Base-by-base conservation (phyloP, 2,113 vertebrate species). In the Lucifuga dentata region DNA sequence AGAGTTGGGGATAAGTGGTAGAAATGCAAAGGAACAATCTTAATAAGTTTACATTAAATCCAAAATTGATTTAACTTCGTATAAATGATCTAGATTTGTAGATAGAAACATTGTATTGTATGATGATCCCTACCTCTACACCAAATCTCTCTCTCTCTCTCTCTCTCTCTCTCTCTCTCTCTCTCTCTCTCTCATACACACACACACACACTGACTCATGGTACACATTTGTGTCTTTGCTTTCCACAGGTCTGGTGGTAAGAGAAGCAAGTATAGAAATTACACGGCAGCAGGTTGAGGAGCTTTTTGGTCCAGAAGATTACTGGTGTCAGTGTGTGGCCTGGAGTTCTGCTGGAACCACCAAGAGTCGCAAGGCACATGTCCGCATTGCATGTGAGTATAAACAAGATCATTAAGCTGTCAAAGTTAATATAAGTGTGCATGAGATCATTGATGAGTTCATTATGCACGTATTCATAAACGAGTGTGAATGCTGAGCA, bases 251-350 rank as follows among this genome's bases (percentile, higher is more conserved):
- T 83, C 92, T 98, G 84, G 96, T 98, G 41, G 96, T 99, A 48
- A 92, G 97, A 17, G 98, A 98, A 87, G 98, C 98, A 15, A 97
- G 96, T 86, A 99, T 98, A 19, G 97, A 98, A 92, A 96, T 99
- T 78, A 97, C 97, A 0, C 93, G 98, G 4, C 96, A 98, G 89
- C 98, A 99, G 73, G 98, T 99, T 13, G 98, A 99, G 88, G 98
- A 98, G 76, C 92, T 98, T 24, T 99, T 98, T 0, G 97, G 97
- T 2, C 95, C 95, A 0, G 97, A 99, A 86, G 97, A 98, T 84
- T 99, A 97, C 89, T 99, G 98, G 98, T 99, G 98, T 88, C 98
- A 99, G 91, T 99, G 98, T 38, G 98, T 99, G 24, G 98, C 98
- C 79, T 99, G 98, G 98, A 99, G 98, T 90, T 98, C 97, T 0